These are phyloP conservation scores for Rallus limicola DNA, from an alignment of 2,113 vertebrate genomes.

Conservation along the genomic window DNA sequence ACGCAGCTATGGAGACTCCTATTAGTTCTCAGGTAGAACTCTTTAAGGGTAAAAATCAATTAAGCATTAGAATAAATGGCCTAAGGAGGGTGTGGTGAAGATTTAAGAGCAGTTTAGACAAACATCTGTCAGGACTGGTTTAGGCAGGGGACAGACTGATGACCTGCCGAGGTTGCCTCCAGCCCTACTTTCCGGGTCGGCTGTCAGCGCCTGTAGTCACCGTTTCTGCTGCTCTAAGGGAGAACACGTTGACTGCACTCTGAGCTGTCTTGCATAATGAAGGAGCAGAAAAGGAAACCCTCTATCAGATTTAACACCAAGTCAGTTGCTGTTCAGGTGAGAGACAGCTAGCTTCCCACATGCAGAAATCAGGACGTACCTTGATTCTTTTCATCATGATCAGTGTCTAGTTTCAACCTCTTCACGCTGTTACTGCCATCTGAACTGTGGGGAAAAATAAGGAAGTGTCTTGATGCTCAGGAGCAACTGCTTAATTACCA, in stretches of 20 bases:
- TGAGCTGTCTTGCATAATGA: background rate
- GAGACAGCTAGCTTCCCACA: background rate
- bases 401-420: slow-evolving; percentile 88
- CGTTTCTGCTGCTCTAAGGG: background rate
- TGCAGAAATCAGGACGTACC: slow-evolving; percentile 56
- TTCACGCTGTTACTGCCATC: slow-evolving; percentile 89
- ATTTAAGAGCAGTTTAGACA: background rate
- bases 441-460: slow-evolving; percentile 78
- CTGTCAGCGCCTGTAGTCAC: background rate
- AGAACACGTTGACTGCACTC: background rate
- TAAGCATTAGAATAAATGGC: background rate
- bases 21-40: background rate
- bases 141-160: background rate
- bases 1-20: background rate
- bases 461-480: slow-evolving; percentile 4
- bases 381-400: slow-evolving; percentile 74
- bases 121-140: background rate
- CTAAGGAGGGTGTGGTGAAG: background rate
- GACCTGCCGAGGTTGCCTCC: background rate
- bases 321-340: background rate
- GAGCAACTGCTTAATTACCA: background rate
- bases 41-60: background rate
- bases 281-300: background rate
- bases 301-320: background rate
- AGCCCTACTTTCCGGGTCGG: background rate